phyloP scores from a whole-genome alignment of 2,113 vertebrate genomes.

The Cyprinus carpio region DNA sequence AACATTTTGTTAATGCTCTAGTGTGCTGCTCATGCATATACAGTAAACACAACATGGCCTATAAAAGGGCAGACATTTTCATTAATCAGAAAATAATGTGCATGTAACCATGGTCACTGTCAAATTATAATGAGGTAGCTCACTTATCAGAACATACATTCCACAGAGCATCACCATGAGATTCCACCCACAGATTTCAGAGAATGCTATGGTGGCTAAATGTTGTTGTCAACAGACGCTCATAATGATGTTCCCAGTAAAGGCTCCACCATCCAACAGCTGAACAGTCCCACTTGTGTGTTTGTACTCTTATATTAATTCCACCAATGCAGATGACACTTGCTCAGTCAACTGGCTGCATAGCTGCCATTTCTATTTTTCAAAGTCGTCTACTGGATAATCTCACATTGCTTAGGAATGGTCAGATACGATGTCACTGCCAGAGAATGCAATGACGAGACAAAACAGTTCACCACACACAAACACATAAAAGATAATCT shows the following conservation, averaged over 20 bases:
- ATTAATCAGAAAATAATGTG: background rate
- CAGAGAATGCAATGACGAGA: constrained; percentile 16
- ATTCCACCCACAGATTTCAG: background rate
- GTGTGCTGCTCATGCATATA: background rate
- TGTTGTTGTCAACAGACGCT: background rate
- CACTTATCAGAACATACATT: background rate
- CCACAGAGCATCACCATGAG: background rate
- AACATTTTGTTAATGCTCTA: background rate
- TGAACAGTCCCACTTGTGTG: constrained; percentile 43
- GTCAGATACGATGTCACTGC: constrained; percentile 25
- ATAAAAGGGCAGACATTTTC: background rate
- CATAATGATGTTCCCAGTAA: constrained; percentile 21
- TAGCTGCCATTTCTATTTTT: background rate
- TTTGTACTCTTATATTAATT: constrained; percentile 26
- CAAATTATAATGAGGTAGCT: background rate
- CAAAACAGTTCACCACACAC: background rate
- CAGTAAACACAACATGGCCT: background rate
- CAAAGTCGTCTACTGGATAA: background rate
- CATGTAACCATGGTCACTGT: background rate
- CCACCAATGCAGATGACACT: constrained; percentile 33
- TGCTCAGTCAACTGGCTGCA: constrained; percentile 16
- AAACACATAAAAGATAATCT: constrained; percentile 22
- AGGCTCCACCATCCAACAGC: constrained; percentile 34
- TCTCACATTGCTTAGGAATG: constrained; percentile 13
- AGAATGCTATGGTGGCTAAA: background rate